A percentile compares a stretch with the other conserved stretches of the same genome.
phyloP scores from a whole-genome alignment of 2,113 vertebrate genomes.

The Melanocharis versteri region DNA sequence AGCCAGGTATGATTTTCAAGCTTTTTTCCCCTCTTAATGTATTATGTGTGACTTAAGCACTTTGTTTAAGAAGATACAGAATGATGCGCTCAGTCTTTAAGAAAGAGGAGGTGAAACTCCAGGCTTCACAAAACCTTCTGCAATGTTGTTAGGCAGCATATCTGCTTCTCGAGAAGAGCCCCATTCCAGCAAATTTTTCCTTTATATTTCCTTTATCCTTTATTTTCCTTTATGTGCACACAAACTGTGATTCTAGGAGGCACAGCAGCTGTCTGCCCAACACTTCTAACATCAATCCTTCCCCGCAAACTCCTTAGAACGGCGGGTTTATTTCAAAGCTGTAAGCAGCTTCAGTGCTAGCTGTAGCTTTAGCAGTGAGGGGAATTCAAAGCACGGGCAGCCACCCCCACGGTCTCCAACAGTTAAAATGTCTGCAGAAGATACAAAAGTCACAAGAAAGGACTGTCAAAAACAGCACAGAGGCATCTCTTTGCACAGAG shows the following conservation, averaged over 20 bases:
- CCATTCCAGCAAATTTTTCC: background rate
- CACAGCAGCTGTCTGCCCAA: background rate
- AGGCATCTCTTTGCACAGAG: too few species aligned
- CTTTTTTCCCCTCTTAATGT: background rate
- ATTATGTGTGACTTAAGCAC: background rate
- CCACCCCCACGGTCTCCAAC: too few species aligned
- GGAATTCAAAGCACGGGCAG: background rate
- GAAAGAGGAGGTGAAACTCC: background rate
- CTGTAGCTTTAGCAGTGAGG: background rate
- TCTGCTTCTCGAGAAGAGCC: background rate
- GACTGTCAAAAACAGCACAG: fast-evolving
- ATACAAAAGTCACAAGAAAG: background rate
- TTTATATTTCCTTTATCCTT: background rate
- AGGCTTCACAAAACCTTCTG: background rate
- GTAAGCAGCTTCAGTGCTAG: background rate
- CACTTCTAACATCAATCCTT: background rate
- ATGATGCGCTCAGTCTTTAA: background rate
- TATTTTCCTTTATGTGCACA: background rate
- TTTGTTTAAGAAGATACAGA: background rate
- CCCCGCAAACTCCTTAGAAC: background rate
- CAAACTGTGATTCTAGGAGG: background rate
- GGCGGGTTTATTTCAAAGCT: background rate
- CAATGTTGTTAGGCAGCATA: fast-evolving
- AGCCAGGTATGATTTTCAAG: background rate
- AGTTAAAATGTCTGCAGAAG: background rate